Evolutionary conservation across 2,888 invertebrate genomes (phyloP).

Genomic region (Smittia sp.): DNA sequence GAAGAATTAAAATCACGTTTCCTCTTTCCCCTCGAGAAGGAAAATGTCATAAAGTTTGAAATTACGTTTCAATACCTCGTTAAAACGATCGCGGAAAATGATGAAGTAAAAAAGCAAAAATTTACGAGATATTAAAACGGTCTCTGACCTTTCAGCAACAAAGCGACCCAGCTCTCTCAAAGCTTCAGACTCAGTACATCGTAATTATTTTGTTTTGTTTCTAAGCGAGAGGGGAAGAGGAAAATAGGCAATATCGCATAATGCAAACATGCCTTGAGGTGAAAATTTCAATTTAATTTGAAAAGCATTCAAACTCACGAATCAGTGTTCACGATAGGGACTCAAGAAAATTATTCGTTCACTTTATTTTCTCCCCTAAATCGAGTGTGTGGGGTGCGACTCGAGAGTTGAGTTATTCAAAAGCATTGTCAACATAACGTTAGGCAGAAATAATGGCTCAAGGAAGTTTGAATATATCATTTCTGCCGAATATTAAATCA

Average conservation of each 20-base stretch:
- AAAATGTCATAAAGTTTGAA: background rate
- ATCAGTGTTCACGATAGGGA: background rate
- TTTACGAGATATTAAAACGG: slow-evolving; percentile 33
- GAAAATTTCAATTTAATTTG: slow-evolving; percentile 37
- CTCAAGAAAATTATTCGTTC: background rate
- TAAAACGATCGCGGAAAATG: background rate
- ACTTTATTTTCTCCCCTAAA: background rate
- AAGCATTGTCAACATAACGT: background rate
- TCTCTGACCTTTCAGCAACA: slow-evolving; percentile 20
- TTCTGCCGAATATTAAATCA: background rate
- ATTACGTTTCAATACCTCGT: background rate
- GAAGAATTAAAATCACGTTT: slow-evolving; percentile 8
- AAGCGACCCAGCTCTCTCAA: background rate
- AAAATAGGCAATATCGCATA: background rate
- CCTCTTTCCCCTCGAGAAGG: background rate
- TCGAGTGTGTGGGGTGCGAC: background rate
- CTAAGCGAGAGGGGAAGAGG: background rate
- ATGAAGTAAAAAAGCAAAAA: background rate
- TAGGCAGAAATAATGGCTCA: slow-evolving; percentile 1
- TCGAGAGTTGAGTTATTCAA: background rate
- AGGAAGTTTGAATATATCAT: background rate
- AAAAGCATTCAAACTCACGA: background rate
- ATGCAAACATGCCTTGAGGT: slow-evolving; percentile 21
- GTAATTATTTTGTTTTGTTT: background rate
- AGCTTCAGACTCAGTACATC: background rate